phyloP scores from a whole-genome alignment of 2,888 invertebrate genomes.

The Eubasilissa splendida region DNA sequence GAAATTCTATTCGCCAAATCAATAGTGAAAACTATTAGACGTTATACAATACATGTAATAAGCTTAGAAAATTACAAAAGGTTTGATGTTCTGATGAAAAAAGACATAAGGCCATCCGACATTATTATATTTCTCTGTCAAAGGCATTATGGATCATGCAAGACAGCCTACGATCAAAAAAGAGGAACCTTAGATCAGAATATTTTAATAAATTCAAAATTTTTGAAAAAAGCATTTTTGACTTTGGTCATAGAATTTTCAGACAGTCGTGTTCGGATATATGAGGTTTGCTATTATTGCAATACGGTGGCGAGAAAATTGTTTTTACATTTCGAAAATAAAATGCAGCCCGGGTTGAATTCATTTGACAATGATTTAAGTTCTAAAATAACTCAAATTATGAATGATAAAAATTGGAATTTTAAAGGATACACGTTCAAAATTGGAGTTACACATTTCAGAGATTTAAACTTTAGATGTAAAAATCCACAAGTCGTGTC shows the following conservation, averaged over 20 bases:
- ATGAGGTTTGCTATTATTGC: constrained; percentile 15
- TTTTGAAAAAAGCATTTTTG: constrained; percentile 9
- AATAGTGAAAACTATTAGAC: neutral
- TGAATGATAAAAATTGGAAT: constrained; percentile 4
- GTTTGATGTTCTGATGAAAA: neutral
- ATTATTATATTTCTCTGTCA: constrained; percentile 6
- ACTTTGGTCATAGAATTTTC: constrained; percentile 2
- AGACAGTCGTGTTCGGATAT: neutral
- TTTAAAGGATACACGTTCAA: neutral
- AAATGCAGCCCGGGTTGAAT: too few species aligned
- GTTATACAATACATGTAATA: constrained; percentile 10
- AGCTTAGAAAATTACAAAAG: neutral
- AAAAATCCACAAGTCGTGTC: neutral
- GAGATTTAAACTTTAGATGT: constrained; percentile 6
- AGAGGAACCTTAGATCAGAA: neutral
- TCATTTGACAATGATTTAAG: neutral
- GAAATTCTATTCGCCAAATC: too few species aligned
- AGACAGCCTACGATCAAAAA: neutral
- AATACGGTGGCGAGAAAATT: neutral
- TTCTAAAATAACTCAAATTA: neutral
- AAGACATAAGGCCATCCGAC: neutral
- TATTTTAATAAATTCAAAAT: neutral
- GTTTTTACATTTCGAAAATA: neutral
- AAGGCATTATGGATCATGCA: neutral
- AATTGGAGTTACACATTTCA: neutral